phyloP scores from a whole-genome alignment of 2,113 vertebrate species.

The Lepus timidus region DNA sequence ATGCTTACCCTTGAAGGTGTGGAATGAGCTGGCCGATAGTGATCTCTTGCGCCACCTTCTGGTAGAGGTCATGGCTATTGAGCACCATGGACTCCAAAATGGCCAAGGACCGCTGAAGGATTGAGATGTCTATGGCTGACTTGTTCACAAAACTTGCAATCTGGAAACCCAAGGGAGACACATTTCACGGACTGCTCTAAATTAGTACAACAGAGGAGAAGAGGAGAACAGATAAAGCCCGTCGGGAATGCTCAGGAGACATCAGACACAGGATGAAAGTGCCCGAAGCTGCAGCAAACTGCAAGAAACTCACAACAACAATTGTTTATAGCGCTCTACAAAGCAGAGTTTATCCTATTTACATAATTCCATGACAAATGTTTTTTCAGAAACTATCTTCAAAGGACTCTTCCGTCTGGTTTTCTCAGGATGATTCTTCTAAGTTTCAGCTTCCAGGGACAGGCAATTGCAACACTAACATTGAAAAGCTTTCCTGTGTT shows the following conservation, averaged over 20 bases:
- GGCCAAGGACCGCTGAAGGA: slow-evolving; percentile 96
- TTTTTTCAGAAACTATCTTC: background rate
- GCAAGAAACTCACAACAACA: accelerated
- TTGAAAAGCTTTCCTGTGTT: background rate
- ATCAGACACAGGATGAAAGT: background rate
- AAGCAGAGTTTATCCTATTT: background rate
- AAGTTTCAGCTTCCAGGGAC: background rate
- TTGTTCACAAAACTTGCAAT: slow-evolving; percentile 98
- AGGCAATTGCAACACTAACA: background rate
- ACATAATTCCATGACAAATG: background rate
- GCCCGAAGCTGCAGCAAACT: background rate
- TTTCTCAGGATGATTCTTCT: background rate
- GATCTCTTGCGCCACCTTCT: slow-evolving; percentile 99
- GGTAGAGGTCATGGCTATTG: slow-evolving; percentile 98
- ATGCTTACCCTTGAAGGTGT: slow-evolving; percentile 95
- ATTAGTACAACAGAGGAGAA: background rate
- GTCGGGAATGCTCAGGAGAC: accelerated
- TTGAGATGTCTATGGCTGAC: slow-evolving; percentile 95
- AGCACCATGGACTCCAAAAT: slow-evolving; percentile 99
- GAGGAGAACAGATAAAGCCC: accelerated
- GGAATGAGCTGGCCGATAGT: slow-evolving; percentile 99
- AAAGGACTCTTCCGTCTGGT: background rate
- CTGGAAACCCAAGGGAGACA: slow-evolving; percentile 86
- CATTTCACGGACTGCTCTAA: accelerated
- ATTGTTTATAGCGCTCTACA: background rate